These are phyloP conservation scores for Falco columbarius DNA, from an alignment of 2,797 vertebrate species.

Conservation along the genomic window DNA sequence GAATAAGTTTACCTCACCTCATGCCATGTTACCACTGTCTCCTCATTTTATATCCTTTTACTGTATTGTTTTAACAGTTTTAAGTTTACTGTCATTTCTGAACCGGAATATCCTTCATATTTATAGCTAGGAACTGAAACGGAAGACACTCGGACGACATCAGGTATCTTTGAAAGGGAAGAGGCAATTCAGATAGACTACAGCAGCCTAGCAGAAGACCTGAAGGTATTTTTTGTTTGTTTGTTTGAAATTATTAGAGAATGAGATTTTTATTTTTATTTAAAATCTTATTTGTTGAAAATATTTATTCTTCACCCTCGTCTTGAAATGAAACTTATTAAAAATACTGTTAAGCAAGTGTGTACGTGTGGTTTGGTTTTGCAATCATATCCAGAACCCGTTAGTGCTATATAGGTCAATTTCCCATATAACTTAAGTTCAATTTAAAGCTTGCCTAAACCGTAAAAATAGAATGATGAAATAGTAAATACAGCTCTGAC, in stretches of 20 bases:
- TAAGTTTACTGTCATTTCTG: neutral
- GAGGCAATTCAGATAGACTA: constrained; percentile 86
- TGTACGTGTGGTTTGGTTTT: neutral
- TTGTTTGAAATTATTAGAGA: neutral
- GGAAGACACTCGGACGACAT: constrained; percentile 69
- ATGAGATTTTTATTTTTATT: neutral
- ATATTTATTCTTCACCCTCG: neutral
- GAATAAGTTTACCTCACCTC: neutral
- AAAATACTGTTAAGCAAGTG: neutral
- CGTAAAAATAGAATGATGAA: neutral
- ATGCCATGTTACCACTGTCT: neutral
- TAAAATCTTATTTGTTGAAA: neutral
- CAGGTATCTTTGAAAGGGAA: constrained; percentile 86
- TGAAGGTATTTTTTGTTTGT: constrained; percentile 77
- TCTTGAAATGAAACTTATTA: neutral
- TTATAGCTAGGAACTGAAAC: constrained; percentile 80
- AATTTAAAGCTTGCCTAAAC: neutral
- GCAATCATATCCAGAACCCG: too few relatives aligned
- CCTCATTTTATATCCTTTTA: neutral
- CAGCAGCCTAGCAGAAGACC: constrained; percentile 73
- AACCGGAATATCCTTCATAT: neutral
- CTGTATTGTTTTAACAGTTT: neutral
- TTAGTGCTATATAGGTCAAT: too few relatives aligned
- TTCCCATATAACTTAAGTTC: neutral
- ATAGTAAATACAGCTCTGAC: neutral